Conservation (phyloP, 2,888 invertebrate species). For the Timandra comae region DNA sequence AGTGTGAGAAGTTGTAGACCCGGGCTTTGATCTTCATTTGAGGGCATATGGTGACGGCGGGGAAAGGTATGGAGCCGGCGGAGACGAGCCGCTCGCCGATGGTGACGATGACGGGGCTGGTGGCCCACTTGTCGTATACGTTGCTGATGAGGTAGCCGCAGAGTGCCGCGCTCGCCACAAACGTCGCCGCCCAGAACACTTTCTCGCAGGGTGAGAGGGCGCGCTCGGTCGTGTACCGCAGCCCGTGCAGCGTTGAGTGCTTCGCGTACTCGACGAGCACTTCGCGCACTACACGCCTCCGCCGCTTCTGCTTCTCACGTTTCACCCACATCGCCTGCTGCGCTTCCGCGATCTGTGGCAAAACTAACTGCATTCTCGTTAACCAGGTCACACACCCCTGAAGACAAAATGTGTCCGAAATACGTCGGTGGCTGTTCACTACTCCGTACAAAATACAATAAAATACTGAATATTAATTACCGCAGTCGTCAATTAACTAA, state of each 20-base stretch:
- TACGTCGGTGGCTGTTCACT: too few species aligned
- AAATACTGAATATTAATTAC: too few species aligned
- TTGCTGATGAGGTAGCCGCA: conserved; percentile 18
- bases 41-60: conserved; percentile 30
- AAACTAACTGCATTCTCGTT: too few species aligned
- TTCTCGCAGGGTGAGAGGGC: not conserved
- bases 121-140: conserved; percentile 28
- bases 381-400: too few species aligned
- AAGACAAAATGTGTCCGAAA: too few species aligned
- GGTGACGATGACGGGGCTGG: conserved; percentile 32
- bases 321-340: too few species aligned
- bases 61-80: conserved; percentile 29
- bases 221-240: not conserved
- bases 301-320: not conserved
- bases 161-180: not conserved
- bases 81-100: conserved; percentile 25
- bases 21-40: conserved; percentile 16
- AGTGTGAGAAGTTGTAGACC: conserved; percentile 13
- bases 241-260: not conserved
- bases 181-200: not conserved
- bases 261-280: not conserved
- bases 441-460: too few species aligned
- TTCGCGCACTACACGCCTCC: not conserved
- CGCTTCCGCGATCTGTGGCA: too few species aligned
- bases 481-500: too few species aligned